These are phyloP conservation scores for Melolontha melolontha DNA, from an alignment of 2,888 invertebrate genomes.

Conservation along the genomic window DNA sequence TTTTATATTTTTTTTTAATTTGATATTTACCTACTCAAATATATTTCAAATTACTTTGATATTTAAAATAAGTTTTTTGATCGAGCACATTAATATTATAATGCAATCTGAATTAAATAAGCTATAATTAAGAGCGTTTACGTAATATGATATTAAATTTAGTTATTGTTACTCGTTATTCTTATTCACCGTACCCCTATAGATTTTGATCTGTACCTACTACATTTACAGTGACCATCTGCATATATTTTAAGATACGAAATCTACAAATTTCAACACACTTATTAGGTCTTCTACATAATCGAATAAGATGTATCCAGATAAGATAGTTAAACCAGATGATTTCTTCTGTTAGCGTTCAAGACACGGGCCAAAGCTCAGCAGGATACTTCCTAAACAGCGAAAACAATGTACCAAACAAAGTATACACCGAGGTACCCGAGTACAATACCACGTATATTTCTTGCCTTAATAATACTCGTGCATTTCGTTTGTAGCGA, in stretches of 20 bases:
- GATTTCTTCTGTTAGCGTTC: slow-evolving; percentile 29
- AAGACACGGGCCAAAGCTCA: slow-evolving; percentile 59
- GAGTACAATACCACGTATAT: slow-evolving; percentile 46
- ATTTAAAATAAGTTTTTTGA: no score
- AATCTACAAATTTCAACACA: slow-evolving; percentile 3
- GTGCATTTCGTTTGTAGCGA: slow-evolving; percentile 53
- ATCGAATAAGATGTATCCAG: slow-evolving; percentile 27
- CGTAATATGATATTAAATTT: no score
- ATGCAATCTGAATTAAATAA: no score
- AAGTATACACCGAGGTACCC: slow-evolving; percentile 50
- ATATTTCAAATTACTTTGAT: no score
- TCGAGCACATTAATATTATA: no score
- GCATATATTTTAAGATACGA: slow-evolving; percentile 6
- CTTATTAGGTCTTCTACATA: slow-evolving; percentile 23
- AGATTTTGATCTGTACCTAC: not conserved
- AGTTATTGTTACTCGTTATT: no score
- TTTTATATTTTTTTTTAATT: no score
- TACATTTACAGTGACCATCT: slow-evolving; percentile 12
- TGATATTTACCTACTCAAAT: no score
- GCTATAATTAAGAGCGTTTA: no score
- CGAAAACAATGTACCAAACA: slow-evolving; percentile 58
- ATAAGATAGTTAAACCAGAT: slow-evolving; percentile 11
- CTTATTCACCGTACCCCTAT: no score
- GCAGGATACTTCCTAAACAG: slow-evolving; percentile 56
- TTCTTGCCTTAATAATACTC: slow-evolving; percentile 56